Base-by-base conservation (phyloP, 2,888 invertebrate species). In the Dryobotodes eremita region DNA sequence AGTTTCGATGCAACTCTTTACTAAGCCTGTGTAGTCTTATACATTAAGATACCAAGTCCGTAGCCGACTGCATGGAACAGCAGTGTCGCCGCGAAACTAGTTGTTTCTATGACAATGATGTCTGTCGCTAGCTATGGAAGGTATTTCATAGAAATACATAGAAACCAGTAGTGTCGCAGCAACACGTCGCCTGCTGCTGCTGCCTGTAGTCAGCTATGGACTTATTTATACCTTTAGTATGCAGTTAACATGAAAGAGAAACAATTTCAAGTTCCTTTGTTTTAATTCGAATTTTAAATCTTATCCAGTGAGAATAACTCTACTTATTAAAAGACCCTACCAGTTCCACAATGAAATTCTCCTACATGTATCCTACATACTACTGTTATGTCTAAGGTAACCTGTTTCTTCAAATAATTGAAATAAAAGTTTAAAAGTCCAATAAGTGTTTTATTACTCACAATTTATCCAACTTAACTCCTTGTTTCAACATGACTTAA, bases 361-460 rank as follows among this genome's bases (percentile, higher is more conserved):
- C 31, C 17, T 83, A 36, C 75, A 76, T 80, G 64, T 79, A 62
- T 80, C 13, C 36, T 73, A 61, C 26, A 75, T 62, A 50, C 46
- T 59, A 61, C 31, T 75, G 55, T 62, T 82, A 31, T 76, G 36
- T 31, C 31, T 61, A 79, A 64, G 69, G 71, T 71, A 85, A 71
- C n/a, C 62, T 31, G 46, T 73, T 72, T 65, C 57, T 75, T 72
- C 62, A 57, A 70, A 74, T 69, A 75, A 83, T 69, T 68, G 77
- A 83, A 85, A 86, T 85, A 85, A 86, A 85, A 79, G 42, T 68
- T 69, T 36, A 13, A 46, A 82, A 75, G 17, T 77, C n/a, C 68
- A 72, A 20, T 13, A 71, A 50, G 64, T 72, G 73, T 85, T 86
- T 85, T 83, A 83, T 77, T 82, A 48, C 11, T 66, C 31, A 31